These are phyloP conservation scores for Halictus quadricinctus DNA, from an alignment of 2,888 invertebrate species.

Conservation along the genomic window DNA sequence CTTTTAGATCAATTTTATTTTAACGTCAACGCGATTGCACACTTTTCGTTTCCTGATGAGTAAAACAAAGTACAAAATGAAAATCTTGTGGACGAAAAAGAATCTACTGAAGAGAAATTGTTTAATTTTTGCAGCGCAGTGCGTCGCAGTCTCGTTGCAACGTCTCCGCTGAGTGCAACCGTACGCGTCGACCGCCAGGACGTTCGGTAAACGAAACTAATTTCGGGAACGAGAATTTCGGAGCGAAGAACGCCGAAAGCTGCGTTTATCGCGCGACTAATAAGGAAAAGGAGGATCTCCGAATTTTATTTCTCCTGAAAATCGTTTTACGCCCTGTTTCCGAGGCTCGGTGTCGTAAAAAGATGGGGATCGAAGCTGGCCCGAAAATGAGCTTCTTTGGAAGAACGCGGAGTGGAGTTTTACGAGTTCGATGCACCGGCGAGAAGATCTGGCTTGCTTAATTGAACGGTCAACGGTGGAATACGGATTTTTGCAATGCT, in stretches of 20 bases:
- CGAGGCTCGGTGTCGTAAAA: background rate
- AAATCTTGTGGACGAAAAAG: too few relatives aligned
- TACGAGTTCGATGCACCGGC: constrained; percentile 25
- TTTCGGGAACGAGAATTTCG: background rate
- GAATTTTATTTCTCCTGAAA: constrained; percentile 2
- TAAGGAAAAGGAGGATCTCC: background rate
- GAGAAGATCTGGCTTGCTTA: background rate
- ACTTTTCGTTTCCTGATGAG: too few relatives aligned
- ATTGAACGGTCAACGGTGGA: constrained; percentile 5
- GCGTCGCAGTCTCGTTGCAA: too few relatives aligned
- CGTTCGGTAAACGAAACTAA: background rate
- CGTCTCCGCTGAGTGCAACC: background rate
- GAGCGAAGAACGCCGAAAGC: background rate
- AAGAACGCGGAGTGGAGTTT: background rate
- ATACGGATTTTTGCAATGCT: background rate
- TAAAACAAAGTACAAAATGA: too few relatives aligned
- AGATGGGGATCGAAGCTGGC: background rate
- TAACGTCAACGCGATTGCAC: too few relatives aligned
- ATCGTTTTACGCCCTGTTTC: background rate
- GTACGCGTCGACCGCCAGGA: too few relatives aligned
- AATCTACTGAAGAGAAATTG: too few relatives aligned
- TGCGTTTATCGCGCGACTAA: background rate
- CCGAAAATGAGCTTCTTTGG: background rate
- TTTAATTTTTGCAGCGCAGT: too few relatives aligned
- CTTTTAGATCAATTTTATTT: background rate